These are phyloP conservation scores for Amphiura filiformis DNA, from an alignment of 35 echinoderm and acorn worm species.

Conservation along the genomic window DNA sequence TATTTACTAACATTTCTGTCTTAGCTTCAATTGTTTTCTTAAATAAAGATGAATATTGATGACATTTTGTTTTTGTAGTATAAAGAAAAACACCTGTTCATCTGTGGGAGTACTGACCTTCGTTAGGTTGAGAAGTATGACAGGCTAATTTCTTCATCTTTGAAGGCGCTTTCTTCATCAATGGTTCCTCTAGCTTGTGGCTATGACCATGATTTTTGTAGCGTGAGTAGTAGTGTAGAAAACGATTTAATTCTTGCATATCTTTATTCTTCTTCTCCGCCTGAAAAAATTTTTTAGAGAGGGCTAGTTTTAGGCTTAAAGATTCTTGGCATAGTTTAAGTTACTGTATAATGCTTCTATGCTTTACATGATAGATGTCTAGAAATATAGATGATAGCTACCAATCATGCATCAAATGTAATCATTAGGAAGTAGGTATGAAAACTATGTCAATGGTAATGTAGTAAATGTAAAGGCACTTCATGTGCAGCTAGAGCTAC, in stretches of 20 bases:
- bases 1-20: no score
- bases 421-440: no score
- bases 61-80: not conserved
- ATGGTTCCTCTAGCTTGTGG: slow-evolving; percentile 74
- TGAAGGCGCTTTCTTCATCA: slow-evolving; percentile 59
- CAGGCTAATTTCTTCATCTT: slow-evolving; percentile 82
- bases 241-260: slow-evolving; percentile 89
- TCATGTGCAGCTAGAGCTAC: no score
- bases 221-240: slow-evolving; percentile 93
- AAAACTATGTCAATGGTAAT: no score
- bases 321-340: not conserved
- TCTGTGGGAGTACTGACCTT: no score
- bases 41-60: no score
- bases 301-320: not conserved
- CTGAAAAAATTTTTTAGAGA: slow-evolving; percentile 51
- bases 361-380: no score
- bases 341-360: no score
- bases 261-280: slow-evolving; percentile 84
- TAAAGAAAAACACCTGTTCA: not conserved
- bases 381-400: no score
- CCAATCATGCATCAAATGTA: no score
- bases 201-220: slow-evolving; percentile 94
- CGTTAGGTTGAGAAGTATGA: slow-evolving; percentile 36
- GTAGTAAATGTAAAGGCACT: no score
- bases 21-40: no score